Percentiles rank a stretch among this genome's conserved stretches.
These are phyloP conservation scores for Hafferia zeledoni DNA, from an alignment of 2,797 vertebrate species.

Conservation along the genomic window DNA sequence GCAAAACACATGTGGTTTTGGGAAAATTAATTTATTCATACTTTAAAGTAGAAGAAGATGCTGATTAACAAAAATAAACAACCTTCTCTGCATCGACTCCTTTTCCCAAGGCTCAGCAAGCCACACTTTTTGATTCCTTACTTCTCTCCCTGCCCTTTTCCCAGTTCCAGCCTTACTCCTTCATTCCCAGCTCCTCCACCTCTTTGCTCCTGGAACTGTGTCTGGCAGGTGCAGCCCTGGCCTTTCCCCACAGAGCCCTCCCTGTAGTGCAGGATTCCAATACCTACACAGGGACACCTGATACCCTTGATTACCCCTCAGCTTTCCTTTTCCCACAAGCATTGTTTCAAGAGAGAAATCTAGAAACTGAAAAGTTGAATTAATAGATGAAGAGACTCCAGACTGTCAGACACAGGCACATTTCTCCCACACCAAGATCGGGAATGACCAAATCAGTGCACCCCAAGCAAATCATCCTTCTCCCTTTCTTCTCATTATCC, in stretches of 20 bases:
- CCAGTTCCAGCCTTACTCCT: background rate
- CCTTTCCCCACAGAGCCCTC: fast-evolving
- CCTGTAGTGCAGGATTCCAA: background rate
- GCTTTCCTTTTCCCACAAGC: constrained; percentile 72
- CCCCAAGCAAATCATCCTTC: background rate
- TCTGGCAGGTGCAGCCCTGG: fast-evolving
- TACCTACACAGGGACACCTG: fast-evolving
- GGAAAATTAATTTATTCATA: background rate
- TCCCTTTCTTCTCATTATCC: background rate
- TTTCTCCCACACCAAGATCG: background rate
- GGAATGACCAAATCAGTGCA: background rate
- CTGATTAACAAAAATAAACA: background rate
- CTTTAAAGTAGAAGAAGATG: background rate
- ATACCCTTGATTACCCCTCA: background rate
- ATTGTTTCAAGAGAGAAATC: constrained; percentile 81
- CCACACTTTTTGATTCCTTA: background rate
- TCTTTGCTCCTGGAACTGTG: background rate
- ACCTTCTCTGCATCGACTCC: background rate
- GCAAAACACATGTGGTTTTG: background rate
- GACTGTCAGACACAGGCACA: background rate
- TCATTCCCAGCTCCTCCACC: background rate
- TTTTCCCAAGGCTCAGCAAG: background rate
- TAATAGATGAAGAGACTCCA: constrained; percentile 76
- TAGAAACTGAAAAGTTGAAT: constrained; percentile 79
- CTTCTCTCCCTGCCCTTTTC: background rate